These are phyloP conservation scores for Congeria kusceri DNA, from an alignment of 2,888 invertebrate species.

Conservation along the genomic window DNA sequence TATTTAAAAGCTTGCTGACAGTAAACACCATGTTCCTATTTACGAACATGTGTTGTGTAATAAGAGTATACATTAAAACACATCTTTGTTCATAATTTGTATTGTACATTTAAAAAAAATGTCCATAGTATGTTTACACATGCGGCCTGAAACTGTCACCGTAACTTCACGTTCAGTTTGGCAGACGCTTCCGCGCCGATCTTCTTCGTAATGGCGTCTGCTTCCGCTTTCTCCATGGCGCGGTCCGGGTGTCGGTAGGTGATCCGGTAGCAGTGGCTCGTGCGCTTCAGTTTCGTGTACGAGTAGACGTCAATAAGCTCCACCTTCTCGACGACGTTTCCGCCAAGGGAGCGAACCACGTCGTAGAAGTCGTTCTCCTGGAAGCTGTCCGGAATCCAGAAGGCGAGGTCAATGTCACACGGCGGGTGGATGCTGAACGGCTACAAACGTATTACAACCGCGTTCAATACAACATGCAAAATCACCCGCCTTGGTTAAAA, in stretches of 20 bases:
- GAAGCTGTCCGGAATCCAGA: conserved; percentile 93
- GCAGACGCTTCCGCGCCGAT: conserved; percentile 89
- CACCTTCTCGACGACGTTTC: conserved; percentile 97
- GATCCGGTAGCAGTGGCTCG: conserved; percentile 96
- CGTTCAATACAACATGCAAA: too few relatives aligned
- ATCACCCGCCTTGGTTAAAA: too few relatives aligned
- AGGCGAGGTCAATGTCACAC: conserved; percentile 96
- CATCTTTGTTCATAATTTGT: too few relatives aligned
- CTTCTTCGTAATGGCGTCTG: conserved; percentile 92
- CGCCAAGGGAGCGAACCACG: conserved; percentile 94
- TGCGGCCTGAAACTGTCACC: conserved; percentile 68
- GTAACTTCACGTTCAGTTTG: conserved; percentile 86
- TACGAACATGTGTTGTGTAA: too few relatives aligned
- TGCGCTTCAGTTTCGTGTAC: conserved; percentile 93
- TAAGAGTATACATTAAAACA: too few relatives aligned
- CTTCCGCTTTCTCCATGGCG: conserved; percentile 94
- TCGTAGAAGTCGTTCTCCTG: conserved; percentile 89
- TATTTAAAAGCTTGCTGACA: too few relatives aligned
- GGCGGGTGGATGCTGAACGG: conserved; percentile 94
- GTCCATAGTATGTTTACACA: too few relatives aligned
- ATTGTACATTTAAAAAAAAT: too few relatives aligned
- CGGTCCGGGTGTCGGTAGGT: conserved; percentile 96
- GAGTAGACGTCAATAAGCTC: conserved; percentile 93
- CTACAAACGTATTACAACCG: conserved; percentile 83
- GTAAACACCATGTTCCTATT: too few relatives aligned